Evolutionary conservation across 2,888 invertebrate species (phyloP).

Genomic region (Callosobruchus maculatus): DNA sequence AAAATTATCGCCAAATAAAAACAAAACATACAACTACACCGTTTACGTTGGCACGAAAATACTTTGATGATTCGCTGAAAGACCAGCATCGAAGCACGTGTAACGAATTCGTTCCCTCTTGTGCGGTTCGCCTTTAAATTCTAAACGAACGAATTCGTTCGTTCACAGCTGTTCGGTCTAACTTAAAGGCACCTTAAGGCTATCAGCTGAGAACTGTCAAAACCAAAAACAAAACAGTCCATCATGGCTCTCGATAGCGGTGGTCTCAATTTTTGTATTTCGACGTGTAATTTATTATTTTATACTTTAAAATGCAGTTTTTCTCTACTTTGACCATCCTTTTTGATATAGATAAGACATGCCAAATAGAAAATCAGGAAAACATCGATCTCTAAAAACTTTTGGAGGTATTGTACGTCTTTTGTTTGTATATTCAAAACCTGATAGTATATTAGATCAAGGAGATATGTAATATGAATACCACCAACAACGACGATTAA

Average conservation of each 20-base stretch:
- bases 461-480: too few species aligned
- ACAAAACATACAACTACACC: too few species aligned
- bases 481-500: too few species aligned
- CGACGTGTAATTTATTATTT: constrained; percentile 33
- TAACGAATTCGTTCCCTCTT: too few species aligned
- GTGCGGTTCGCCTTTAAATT: too few species aligned
- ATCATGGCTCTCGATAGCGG: constrained; percentile 43
- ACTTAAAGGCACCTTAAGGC: too few species aligned
- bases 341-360: constrained; percentile 34
- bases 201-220: background rate
- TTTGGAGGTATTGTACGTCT: constrained; percentile 41
- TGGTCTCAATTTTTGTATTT: constrained; percentile 35
- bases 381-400: constrained; percentile 34
- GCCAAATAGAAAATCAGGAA: constrained; percentile 42
- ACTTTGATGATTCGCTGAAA: too few species aligned
- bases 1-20: too few species aligned
- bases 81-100: too few species aligned
- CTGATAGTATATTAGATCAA: background rate
- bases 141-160: too few species aligned
- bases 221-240: constrained; percentile 32
- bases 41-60: too few species aligned
- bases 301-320: constrained; percentile 36
- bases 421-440: constrained; percentile 1
- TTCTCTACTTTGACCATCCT: constrained; percentile 37
- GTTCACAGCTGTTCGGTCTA: too few species aligned